Conservation (phyloP, 2,888 invertebrate genomes). For the Dinocampus coccinellae region DNA sequence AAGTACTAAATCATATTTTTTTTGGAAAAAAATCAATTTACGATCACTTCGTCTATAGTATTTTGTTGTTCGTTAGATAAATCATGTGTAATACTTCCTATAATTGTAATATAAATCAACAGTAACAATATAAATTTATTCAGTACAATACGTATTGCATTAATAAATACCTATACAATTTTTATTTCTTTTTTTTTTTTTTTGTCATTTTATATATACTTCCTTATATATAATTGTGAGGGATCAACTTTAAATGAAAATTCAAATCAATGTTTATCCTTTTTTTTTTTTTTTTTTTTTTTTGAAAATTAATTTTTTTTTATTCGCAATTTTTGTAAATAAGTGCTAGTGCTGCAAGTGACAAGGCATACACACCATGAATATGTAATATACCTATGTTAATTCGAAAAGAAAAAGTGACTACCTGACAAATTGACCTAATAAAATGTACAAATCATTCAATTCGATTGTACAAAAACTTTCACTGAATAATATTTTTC, state of each 20-base stretch:
- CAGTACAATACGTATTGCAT: background rate
- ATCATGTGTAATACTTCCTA: slow-evolving; percentile 16
- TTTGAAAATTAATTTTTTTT: slow-evolving; percentile 27
- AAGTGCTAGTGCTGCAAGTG: slow-evolving; percentile 32
- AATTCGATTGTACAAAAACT: background rate
- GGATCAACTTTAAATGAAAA: slow-evolving; percentile 2
- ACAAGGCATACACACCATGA: slow-evolving; percentile 37
- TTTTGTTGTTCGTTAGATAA: background rate
- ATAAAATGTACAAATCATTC: background rate
- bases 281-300: slow-evolving; percentile 10
- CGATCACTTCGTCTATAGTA: background rate
- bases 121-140: slow-evolving; percentile 15
- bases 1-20: background rate
- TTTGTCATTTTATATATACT: background rate
- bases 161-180: background rate
- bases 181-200: background rate
- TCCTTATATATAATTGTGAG: background rate
- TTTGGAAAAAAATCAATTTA: slow-evolving; percentile 2
- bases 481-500: background rate
- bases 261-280: background rate
- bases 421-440: slow-evolving; percentile 40
- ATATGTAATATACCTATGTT: slow-evolving; percentile 37
- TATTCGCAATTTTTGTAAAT: slow-evolving; percentile 23
- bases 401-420: background rate
- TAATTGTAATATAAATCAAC: slow-evolving; percentile 26